Evolutionary conservation across 2,888 invertebrate species (phyloP), one percentile per base, ranked within the genome.

Genomic region (Diaprepes abbreviatus): DNA sequence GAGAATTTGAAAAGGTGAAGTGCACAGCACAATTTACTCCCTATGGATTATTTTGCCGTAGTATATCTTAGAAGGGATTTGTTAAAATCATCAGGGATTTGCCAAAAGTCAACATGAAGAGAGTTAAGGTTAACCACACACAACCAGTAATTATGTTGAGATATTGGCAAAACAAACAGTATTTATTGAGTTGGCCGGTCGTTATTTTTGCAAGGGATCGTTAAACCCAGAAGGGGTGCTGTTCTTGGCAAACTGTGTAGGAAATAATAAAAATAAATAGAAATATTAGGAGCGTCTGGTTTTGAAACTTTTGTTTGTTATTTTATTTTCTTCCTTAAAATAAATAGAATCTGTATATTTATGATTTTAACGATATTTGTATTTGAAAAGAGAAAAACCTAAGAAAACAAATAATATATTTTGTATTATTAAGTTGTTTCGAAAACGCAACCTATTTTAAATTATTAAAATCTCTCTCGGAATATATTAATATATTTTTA

Each of bases 81-180:
- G 17, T 33, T 59, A 24, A 50, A 58, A 59, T 60, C 59, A 63
- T 69, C 64, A 48, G 63, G 52, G 69, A 69, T 64, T 69, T 55
- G 14, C 17, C 35, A 45, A 40, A 50, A 68, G 62, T 62, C 57
- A 63, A 62, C 62, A 52, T 45, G 12, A 17, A 45, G 33, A 9
- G 35, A 33, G 43, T 36, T 35, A 43, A 54, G 62, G 55, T 38
- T 31, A 62, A 63, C 35, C 57, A 68, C 57, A 68, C 50, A 55
- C 57, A 38, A 60, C 33, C 17, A 36, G 68, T 63, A 68, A 68
- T 68, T 68, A 68, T 68, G 55, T 68, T 68, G 68, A 63, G 55
- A 63, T 62, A 68, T 68, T 55, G 62, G 55, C 62, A 57, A 54
- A 62, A 68, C 55, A 43, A 28, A 24, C 43, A 16, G 54, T 68